phyloP scores from a whole-genome alignment of 2,797 vertebrate species.

The Sitta carolinensis region DNA sequence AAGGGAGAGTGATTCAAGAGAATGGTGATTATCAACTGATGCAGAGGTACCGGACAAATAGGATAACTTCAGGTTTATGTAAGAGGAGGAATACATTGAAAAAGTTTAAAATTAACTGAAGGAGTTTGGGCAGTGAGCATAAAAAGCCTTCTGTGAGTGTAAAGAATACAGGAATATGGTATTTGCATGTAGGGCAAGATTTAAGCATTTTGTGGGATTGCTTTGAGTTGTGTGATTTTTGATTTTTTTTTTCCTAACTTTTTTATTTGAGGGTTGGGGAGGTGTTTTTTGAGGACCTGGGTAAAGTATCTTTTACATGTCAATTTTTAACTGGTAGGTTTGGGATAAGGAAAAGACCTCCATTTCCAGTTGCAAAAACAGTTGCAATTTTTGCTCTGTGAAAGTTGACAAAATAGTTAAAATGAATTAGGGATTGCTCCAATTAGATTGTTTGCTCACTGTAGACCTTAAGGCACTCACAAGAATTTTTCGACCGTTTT shows the following conservation, averaged over 20 bases:
- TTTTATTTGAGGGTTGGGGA: fast-evolving
- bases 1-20: neutral
- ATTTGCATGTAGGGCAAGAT: neutral
- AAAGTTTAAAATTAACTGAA: neutral
- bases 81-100: neutral
- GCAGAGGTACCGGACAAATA: neutral
- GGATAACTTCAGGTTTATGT: neutral
- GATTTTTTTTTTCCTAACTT: neutral
- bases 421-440: neutral
- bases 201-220: neutral
- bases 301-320: neutral
- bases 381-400: neutral
- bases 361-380: neutral
- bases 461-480: neutral
- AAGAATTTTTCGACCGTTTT: neutral
- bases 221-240: neutral
- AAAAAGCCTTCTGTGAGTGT: neutral
- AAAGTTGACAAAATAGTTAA: neutral
- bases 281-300: neutral
- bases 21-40: neutral
- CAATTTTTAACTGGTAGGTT: neutral
- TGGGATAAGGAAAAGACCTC: neutral
- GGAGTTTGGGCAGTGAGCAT: neutral
- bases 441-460: neutral
- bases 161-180: neutral